Evolutionary conservation across 2,113 vertebrate species (phyloP).

Genomic region (Apteryx mantelli): DNA sequence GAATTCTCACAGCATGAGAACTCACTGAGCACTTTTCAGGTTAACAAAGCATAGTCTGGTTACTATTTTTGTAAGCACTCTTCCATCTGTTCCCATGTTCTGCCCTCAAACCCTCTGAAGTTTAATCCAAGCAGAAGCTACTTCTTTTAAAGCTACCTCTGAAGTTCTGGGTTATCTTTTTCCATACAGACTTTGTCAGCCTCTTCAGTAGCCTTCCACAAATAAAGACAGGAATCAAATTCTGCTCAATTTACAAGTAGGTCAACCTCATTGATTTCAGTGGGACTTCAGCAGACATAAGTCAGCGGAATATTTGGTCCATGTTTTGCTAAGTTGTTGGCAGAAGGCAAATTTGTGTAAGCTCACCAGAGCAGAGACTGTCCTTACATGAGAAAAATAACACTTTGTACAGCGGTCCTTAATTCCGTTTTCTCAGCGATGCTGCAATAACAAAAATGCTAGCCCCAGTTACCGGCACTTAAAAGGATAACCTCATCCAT

Average conservation of each 20-base stretch:
- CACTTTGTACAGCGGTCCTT: not conserved
- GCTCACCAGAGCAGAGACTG: slow-evolving; percentile 22
- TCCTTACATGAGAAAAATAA: slow-evolving; percentile 32
- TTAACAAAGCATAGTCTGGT: not conserved
- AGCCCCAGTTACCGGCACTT: not conserved
- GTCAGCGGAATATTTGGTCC: slow-evolving; percentile 49
- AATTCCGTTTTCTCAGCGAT: not conserved
- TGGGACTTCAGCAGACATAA: slow-evolving; percentile 43
- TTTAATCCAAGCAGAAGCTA: slow-evolving; percentile 29
- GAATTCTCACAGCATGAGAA: not conserved
- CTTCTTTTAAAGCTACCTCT: not conserved
- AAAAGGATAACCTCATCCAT: slow-evolving; percentile 32
- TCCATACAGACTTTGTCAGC: not conserved
- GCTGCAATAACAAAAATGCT: slow-evolving; percentile 6
- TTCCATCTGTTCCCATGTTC: slow-evolving; percentile 47
- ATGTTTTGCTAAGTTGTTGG: slow-evolving; percentile 59
- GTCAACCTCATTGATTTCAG: slow-evolving; percentile 21
- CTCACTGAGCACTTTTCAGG: slow-evolving; percentile 23
- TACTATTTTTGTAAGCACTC: slow-evolving; percentile 40
- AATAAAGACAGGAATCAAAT: slow-evolving; percentile 51
- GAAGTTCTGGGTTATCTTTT: slow-evolving; percentile 32
- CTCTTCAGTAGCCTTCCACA: slow-evolving; percentile 5
- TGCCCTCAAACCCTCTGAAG: not conserved
- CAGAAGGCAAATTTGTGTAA: slow-evolving; percentile 31
- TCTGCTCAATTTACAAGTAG: slow-evolving; percentile 4